A percentile compares a stretch with the other conserved stretches of the same genome.
Evolutionary conservation across 2,113 vertebrate genomes (phyloP).

Genomic region (Microtus pennsylvanicus): DNA sequence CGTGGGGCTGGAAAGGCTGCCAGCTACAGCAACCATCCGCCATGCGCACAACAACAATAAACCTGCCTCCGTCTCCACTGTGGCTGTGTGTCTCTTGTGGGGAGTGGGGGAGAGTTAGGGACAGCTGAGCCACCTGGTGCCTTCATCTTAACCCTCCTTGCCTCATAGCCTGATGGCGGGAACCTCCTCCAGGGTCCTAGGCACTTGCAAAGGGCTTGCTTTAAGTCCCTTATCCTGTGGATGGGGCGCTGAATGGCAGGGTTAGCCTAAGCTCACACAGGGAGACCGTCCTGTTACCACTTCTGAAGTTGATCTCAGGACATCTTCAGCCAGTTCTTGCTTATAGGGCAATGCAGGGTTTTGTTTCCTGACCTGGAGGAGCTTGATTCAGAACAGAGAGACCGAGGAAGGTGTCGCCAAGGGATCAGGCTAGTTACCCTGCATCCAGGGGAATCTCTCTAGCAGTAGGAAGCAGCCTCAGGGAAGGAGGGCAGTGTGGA

Average conservation of each 20-base stretch:
- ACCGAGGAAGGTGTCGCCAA: not conserved
- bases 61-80: conserved; percentile 60
- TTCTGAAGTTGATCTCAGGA: not conserved
- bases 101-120: rapidly evolving
- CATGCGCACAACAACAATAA: conserved; percentile 42
- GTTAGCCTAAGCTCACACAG: not conserved
- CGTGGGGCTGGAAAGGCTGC: not conserved
- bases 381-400: not conserved
- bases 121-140: too few relatives aligned
- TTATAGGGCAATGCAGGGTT: not conserved
- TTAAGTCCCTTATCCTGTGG: not conserved
- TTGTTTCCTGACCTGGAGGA: not conserved
- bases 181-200: not conserved
- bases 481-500: not conserved
- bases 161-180: rapidly evolving
- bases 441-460: not conserved
- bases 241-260: not conserved
- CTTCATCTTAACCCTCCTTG: rapidly evolving
- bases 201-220: not conserved
- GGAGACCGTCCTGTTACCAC: not conserved
- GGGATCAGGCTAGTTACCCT: not conserved
- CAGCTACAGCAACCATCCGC: not conserved
- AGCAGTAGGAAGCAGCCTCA: not conserved
- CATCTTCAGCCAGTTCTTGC: not conserved
- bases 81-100: conserved; percentile 56